These are phyloP conservation scores for Agelas oroides DNA, from an alignment of 37 sponge, comb jelly and placozoan genomes.

Conservation along the genomic window DNA sequence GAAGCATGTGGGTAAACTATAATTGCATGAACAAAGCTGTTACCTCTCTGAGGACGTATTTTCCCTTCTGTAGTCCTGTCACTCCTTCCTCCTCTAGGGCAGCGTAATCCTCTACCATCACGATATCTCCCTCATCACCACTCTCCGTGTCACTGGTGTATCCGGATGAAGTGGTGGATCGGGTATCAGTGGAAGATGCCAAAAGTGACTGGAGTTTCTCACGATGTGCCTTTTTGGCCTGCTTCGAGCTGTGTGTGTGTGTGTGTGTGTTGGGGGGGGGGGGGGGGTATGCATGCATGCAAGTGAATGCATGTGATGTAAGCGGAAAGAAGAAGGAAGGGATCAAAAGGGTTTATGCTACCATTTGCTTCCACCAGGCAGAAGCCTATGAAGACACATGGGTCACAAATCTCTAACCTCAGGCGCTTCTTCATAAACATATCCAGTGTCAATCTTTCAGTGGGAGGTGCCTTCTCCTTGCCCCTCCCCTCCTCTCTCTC, in stretches of 20 bases:
- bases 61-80: constrained; percentile 10
- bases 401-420: too few relatives aligned
- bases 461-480: background rate
- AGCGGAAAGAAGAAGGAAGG: too few relatives aligned
- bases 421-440: too few relatives aligned
- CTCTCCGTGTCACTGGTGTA: constrained; percentile 24
- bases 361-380: too few relatives aligned
- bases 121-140: background rate
- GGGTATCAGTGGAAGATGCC: background rate
- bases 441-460: too few relatives aligned
- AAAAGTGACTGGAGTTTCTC: background rate
- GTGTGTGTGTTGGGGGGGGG: background rate
- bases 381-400: too few relatives aligned
- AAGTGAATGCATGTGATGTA: too few relatives aligned
- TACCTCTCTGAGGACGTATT: constrained; percentile 1
- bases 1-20: too few relatives aligned
- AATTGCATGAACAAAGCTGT: too few relatives aligned
- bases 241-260: background rate
- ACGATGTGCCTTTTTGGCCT: background rate
- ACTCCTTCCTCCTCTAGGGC: constrained; percentile 62
- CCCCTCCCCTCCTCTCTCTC: background rate
- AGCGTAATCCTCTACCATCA: constrained; percentile 37
- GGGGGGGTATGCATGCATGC: too few relatives aligned
- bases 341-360: background rate
- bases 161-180: constrained; percentile 1